Evolutionary conservation across 2,888 invertebrate genomes (phyloP).

Genomic region (Hedya salicella): DNA sequence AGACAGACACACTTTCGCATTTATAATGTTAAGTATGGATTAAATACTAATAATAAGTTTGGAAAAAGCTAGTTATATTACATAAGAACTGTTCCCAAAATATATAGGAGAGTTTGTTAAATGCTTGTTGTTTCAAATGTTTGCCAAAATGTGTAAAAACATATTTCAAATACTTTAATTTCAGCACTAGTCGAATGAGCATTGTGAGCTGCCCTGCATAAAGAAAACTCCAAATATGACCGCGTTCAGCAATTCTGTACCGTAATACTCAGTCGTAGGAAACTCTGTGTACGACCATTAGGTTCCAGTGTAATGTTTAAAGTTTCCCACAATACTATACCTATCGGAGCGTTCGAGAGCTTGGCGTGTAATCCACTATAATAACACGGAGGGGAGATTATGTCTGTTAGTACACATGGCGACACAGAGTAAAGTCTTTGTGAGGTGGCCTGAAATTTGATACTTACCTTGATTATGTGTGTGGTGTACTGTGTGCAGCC

Average conservation of each 20-base stretch:
- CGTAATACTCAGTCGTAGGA: neutral
- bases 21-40: too few relatives aligned
- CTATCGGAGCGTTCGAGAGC: constrained; percentile 25
- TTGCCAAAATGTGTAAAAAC: neutral
- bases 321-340: constrained; percentile 31
- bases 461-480: neutral
- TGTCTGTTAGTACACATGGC: constrained; percentile 32
- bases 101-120: too few relatives aligned
- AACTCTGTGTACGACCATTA: neutral
- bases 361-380: constrained; percentile 39
- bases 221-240: neutral
- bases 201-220: too few relatives aligned
- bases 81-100: too few relatives aligned
- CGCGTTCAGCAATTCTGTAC: neutral
- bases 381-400: constrained; percentile 42
- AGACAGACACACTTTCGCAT: too few relatives aligned
- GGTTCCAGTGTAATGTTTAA: constrained; percentile 14
- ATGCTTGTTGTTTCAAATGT: too few relatives aligned
- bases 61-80: too few relatives aligned
- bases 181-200: neutral
- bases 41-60: too few relatives aligned
- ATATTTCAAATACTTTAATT: neutral
- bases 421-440: constrained; percentile 29
- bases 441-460: constrained; percentile 25
- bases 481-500: neutral